A percentile compares a stretch with the other conserved stretches of the same genome.
phyloP scores from a whole-genome alignment of 2,888 invertebrate species.

The Pegoplata infirma region DNA sequence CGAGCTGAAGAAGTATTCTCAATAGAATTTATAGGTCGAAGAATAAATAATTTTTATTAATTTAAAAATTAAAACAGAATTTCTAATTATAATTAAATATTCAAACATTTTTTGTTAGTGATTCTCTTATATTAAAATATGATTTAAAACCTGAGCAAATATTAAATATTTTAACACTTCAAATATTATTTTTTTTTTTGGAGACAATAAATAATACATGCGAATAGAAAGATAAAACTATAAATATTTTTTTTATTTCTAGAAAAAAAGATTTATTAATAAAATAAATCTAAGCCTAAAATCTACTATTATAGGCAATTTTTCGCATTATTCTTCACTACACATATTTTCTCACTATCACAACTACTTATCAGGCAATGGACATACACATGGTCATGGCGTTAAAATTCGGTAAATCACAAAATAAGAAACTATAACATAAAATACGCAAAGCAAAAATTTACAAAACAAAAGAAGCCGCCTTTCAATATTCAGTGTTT shows the following conservation, averaged over 20 bases:
- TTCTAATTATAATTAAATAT: too few species aligned
- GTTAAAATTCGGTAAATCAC: slow-evolving; percentile 39
- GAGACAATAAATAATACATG: too few species aligned
- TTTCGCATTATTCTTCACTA: not conserved
- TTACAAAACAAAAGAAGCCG: slow-evolving; percentile 49
- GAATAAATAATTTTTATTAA: too few species aligned
- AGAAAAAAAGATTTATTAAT: slow-evolving; percentile 37
- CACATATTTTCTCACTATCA: not conserved
- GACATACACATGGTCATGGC: slow-evolving; percentile 1
- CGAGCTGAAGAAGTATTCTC: too few species aligned
- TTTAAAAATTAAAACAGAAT: too few species aligned
- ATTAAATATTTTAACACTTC: not conserved
- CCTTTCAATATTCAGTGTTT: slow-evolving; percentile 50
- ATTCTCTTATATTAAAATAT: too few species aligned
- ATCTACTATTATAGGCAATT: slow-evolving; percentile 8
- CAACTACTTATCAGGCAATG: not conserved
- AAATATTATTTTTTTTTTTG: not conserved
- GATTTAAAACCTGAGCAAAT: too few species aligned
- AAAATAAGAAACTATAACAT: slow-evolving; percentile 38
- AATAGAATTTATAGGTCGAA: too few species aligned
- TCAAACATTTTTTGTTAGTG: too few species aligned
- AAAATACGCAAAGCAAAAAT: not conserved
- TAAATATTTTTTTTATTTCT: not conserved
- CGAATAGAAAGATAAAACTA: slow-evolving; percentile 37
- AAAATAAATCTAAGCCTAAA: slow-evolving; percentile 9